Conservation (phyloP, 2,113 vertebrate genomes). For the Lathamus discolor region DNA sequence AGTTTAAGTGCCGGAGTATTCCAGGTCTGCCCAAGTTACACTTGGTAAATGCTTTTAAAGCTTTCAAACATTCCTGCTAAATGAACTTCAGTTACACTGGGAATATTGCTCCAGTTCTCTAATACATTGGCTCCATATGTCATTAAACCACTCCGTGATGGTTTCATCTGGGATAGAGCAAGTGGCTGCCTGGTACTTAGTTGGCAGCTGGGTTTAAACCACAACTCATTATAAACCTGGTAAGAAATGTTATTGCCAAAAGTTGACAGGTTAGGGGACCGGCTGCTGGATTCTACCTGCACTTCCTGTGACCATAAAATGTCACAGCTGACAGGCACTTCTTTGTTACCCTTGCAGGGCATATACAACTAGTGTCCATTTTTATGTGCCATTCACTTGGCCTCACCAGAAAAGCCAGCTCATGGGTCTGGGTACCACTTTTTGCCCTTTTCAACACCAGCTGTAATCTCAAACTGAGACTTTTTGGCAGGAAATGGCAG, state of each 20-base stretch:
- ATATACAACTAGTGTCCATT: neutral
- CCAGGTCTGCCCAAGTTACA: slow-evolving; percentile 5
- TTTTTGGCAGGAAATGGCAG: neutral
- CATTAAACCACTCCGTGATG: neutral
- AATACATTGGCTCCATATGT: neutral
- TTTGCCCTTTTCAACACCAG: neutral
- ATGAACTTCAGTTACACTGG: neutral
- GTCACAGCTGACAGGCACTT: neutral
- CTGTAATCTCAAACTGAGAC: neutral
- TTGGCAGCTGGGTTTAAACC: neutral
- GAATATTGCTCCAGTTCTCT: neutral
- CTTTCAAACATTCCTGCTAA: neutral
- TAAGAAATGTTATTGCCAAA: neutral
- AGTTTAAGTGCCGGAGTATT: neutral
- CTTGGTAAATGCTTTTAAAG: neutral
- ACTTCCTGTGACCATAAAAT: rapidly evolving
- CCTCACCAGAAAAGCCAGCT: neutral
- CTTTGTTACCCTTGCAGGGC: neutral
- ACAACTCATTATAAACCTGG: neutral
- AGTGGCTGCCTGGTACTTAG: neutral
- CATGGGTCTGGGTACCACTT: neutral
- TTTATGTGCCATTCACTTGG: neutral
- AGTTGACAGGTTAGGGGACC: neutral
- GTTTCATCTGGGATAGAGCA: neutral
- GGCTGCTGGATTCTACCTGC: neutral